A percentile compares a stretch with the other conserved stretches of the same genome.
phyloP scores from a whole-genome alignment of 2,797 vertebrate species.

The Glossophaga mutica region DNA sequence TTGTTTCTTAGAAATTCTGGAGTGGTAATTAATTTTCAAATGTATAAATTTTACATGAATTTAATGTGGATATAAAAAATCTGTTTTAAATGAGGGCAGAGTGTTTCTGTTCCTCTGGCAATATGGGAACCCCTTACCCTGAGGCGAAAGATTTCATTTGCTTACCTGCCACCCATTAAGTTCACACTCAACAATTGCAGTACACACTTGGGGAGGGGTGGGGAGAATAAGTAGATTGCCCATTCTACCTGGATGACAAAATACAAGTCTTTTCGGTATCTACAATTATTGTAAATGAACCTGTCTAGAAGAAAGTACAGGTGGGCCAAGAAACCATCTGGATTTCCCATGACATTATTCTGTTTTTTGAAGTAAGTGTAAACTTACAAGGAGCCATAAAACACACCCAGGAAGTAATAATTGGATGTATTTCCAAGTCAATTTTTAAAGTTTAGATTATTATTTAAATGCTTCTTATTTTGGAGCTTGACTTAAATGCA shows the following conservation, averaged over 20 bases:
- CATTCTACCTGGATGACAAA: neutral
- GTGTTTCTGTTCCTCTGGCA: neutral
- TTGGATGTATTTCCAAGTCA: neutral
- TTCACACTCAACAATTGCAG: neutral
- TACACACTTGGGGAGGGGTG: neutral
- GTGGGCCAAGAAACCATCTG: neutral
- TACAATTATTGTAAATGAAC: neutral
- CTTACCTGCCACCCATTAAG: neutral
- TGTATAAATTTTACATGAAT: neutral
- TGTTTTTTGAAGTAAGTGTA: neutral
- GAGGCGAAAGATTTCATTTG: neutral
- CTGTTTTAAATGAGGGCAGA: neutral
- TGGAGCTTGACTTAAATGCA: neutral
- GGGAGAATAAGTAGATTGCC: neutral
- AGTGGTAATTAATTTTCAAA: constrained; percentile 45
- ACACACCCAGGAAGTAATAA: neutral
- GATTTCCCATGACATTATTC: neutral
- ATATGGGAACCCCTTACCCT: neutral
- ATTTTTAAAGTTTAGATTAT: neutral
- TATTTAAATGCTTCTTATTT: neutral
- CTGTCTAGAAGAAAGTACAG: neutral
- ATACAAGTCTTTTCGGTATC: neutral
- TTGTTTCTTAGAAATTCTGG: constrained; percentile 36
- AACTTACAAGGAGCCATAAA: neutral
- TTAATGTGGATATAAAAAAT: neutral